Base-by-base conservation (phyloP, 2,888 invertebrate species). In the Sipha maydis region DNA sequence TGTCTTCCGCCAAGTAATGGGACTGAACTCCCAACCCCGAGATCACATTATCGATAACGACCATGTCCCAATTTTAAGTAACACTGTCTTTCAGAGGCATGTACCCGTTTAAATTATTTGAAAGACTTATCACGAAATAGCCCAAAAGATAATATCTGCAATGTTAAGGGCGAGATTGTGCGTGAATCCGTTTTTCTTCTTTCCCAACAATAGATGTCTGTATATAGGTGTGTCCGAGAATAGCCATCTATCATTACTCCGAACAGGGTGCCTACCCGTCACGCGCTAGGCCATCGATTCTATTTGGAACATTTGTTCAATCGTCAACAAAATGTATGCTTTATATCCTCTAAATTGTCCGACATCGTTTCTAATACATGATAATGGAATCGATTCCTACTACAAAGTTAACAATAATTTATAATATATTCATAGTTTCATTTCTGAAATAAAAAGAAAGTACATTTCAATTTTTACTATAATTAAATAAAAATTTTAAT, bases 11-110 rank as follows among this genome's bases (percentile, higher is more conserved):
- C 71, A 3, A 48, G 3, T 48, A 48, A 48, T 11, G 48, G 21
- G n/a, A 56, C 34, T 56, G 31, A 73, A 73, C 17, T 17, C 19
- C 34, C 34, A 34, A 54, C 54, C 83, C 2, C 61, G 19, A 4
- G 83, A 83, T 83, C 83, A 19, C 73, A 75, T 83, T 83, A 83
- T 75, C 75, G 83, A 83, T 83, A 75, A 38, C 83, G 73, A 38
- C 21, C 7, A 1, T 25, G 19, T 56, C 34, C 48, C 69, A 19
- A 56, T 56, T 56, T 38, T 75, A 83, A 71, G 48, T 82, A 31
- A 28, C 73, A 31, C 41, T 0, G 80, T 5, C 4, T 82, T 48
- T 21, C 28, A 31, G n/a, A 34, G 71, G 14, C 54, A 19, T 17
- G 8, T 31, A 54, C 54, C 34, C 11, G 3, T 41, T 19, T 34